Base-by-base conservation (phyloP, 2,113 vertebrate species). In the Alethe castanea region DNA sequence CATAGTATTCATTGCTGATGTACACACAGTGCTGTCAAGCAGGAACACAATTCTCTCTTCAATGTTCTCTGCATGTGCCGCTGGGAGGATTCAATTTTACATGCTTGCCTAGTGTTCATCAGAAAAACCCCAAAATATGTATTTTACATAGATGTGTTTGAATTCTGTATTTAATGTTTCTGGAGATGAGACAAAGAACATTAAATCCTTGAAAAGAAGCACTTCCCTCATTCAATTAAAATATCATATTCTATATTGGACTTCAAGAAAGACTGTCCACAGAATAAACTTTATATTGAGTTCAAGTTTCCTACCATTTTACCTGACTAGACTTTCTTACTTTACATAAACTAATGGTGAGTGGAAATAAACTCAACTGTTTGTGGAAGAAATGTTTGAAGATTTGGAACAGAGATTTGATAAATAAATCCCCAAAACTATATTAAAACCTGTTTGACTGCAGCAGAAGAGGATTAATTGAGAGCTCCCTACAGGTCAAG, bases 41-140 rank as follows among this genome's bases (percentile, higher is more conserved):
- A 80, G 24, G 29, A 90, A 65, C 8, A 20, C 2, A 25, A n/a
- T 76, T 53, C 40, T 56, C 10, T 26, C 28, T 50, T 11, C 25
- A 40, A 28, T 8, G 14, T 35, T 59, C 38, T 64, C 4, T 61
- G n/a, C 61, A 11, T 16, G 8, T 89, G 6, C 50, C 66, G 14
- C 44, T 64, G 54, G 22, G 17, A 57, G 17, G 14, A 80, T 36
- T 86, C 56, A 57, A 7, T 82, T 90, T 71, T 69, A 23, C 5
- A 26, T 64, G 57, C 26, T 79, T 86, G 35, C 11, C 23, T 53
- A 36, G 3, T 15, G 16, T 26, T 56, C 54, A 12, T 24, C 36
- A 66, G 35, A 35, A 52, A 50, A 18, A 1, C 0, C 0, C 2
- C 0, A 8, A 20, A n/a, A 77, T 6, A 1, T 8, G 0, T 65